Percentiles rank a stretch among this genome's conserved stretches.
Conservation (phyloP, 2,888 invertebrate species). For the Ophraella communa region DNA sequence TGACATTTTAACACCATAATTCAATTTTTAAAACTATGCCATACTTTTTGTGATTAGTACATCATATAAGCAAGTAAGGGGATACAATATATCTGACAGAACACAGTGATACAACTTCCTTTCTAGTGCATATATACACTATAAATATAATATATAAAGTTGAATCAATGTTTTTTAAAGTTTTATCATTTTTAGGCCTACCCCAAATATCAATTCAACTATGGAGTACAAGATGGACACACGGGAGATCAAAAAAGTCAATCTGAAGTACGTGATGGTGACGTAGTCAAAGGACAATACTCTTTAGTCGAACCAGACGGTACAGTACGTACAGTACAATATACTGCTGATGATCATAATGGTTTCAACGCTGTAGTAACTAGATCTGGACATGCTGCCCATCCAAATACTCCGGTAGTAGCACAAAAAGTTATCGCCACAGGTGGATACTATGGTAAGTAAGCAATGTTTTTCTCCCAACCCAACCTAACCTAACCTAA, state of each 20-base stretch:
- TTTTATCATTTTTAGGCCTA: constrained; percentile 59
- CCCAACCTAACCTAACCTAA: too few relatives aligned
- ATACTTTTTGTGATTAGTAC: too few relatives aligned
- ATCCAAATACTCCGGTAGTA: constrained; percentile 57
- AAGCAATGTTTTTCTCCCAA: too few relatives aligned
- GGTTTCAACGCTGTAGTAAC: constrained; percentile 61
- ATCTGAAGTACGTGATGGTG: constrained; percentile 64
- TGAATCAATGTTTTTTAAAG: background rate
- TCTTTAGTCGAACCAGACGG: constrained; percentile 66
- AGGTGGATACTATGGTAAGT: constrained; percentile 4
- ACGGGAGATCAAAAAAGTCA: constrained; percentile 67
- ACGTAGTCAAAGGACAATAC: constrained; percentile 66
- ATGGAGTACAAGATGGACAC: constrained; percentile 65
- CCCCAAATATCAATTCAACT: constrained; percentile 67
- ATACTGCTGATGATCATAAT: constrained; percentile 66
- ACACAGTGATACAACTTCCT: too few relatives aligned
- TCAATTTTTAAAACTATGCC: too few relatives aligned
- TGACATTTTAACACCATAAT: too few relatives aligned
- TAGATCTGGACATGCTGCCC: constrained; percentile 65
- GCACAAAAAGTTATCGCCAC: constrained; percentile 52
- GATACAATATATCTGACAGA: too few relatives aligned
- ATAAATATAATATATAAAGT: too few relatives aligned
- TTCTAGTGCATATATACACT: too few relatives aligned
- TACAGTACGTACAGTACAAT: constrained; percentile 65
- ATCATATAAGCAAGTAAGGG: too few relatives aligned